Conservation (phyloP, 2,888 invertebrate genomes). For the Sipunculus nudus region DNA sequence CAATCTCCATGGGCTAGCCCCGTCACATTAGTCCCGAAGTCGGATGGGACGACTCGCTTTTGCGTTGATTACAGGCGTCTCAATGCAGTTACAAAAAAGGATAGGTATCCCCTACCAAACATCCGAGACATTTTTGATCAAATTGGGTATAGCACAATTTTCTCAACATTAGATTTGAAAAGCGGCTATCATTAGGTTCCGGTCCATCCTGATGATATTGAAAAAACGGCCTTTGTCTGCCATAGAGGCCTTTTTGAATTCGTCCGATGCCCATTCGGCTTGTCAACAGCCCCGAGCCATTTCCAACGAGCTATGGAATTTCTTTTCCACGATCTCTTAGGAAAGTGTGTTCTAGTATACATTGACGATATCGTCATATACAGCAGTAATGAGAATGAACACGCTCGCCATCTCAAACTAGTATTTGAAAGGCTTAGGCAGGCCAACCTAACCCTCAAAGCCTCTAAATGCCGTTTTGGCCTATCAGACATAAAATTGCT, state of each 20-base stretch:
- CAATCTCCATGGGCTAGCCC: slow-evolving; percentile 11
- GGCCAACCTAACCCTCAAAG: too few species aligned
- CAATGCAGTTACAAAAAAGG: not conserved
- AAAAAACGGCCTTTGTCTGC: slow-evolving; percentile 30
- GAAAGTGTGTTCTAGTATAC: too few species aligned
- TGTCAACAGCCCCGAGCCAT: slow-evolving; percentile 14
- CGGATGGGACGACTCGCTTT: slow-evolving; percentile 8
- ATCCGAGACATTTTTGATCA: slow-evolving; percentile 30
- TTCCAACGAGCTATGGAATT: slow-evolving; percentile 28
- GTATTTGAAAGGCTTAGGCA: too few species aligned
- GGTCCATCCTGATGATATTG: slow-evolving; percentile 10
- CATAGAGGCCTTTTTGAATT: slow-evolving; percentile 32
- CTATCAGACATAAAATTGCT: slow-evolving; percentile 20
- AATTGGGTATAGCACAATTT: slow-evolving; percentile 18
- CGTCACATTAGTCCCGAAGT: slow-evolving; percentile 16
- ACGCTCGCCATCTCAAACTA: too few species aligned
- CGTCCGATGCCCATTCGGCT: slow-evolving; percentile 22
- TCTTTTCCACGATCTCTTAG: too few species aligned
- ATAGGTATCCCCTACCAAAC: slow-evolving; percentile 13
- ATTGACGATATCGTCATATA: too few species aligned
- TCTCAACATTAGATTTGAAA: slow-evolving; percentile 35
- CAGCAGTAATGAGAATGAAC: too few species aligned
- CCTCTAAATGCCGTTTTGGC: too few species aligned
- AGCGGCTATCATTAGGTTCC: slow-evolving; percentile 40
- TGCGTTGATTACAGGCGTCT: slow-evolving; percentile 16